Base-by-base conservation (phyloP, 2,113 vertebrate species). In the Paraplagusia blochii region DNA sequence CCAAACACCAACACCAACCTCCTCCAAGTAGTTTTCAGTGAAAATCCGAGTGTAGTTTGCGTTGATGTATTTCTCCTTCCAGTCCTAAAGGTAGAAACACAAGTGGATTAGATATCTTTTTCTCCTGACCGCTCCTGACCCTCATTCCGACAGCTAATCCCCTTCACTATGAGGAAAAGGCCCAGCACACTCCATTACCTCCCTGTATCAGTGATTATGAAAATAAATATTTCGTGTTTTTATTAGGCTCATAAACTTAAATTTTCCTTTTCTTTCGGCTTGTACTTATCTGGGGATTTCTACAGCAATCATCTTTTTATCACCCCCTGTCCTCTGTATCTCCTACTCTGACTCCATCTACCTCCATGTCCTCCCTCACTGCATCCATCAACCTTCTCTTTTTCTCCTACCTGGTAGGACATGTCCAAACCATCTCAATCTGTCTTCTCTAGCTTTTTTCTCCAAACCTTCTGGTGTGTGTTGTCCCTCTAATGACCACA, bases 61-160 rank as follows among this genome's bases (percentile, higher is more conserved):
- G 77, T 94, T 92, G 79, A 99, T 97, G 64, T 99, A 99, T n/a
- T 94, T 97, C 81, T 96, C 95, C 60, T 90, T 97, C 97, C 97
- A 99, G 72, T 99, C 97, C 97, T 99, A 85, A 29, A 46, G 51
- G 16, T 22, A 66, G 44, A 63, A 43, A 62, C 36, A 67, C 58
- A 54, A 67, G 51, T 6, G 1, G 60, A 73, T 75, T 44, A 69
- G 61, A 40, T 14, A 11, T 14, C 16, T 11, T 58, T 66, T 62
- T 49, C 35, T 72, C 66, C 34, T 44, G 44, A 13, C 57, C 18
- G 40, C 69, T 48, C 15, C 55, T 69, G 73, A 63, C 74, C 76
- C 65, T 66, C 72, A 85, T 81, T 63, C 53, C 52, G 45, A 54
- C 43, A 16, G 16, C n/a, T 80, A 81, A 82, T 81, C 72, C 50